These are phyloP conservation scores for Eptesicus fuscus DNA, from an alignment of 2,113 vertebrate genomes.

Conservation along the genomic window DNA sequence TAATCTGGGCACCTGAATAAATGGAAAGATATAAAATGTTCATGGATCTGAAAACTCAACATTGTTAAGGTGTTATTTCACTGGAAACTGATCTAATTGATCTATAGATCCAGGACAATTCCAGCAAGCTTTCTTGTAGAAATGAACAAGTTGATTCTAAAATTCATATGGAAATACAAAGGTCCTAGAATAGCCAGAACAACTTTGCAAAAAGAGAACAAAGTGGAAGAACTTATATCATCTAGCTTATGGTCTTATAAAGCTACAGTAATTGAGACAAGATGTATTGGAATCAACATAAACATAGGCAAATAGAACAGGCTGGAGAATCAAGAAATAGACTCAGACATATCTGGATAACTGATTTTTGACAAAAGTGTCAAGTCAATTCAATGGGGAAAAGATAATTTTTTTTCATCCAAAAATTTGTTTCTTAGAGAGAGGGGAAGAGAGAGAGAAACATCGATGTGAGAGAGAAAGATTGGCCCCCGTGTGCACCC, in stretches of 20 bases:
- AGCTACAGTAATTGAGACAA: not conserved
- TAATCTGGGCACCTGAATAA: not conserved
- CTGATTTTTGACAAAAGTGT: not conserved
- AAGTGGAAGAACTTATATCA: not conserved
- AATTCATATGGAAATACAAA: not conserved
- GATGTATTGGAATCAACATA: not conserved
- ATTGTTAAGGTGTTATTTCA: not conserved
- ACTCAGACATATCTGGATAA: not conserved
- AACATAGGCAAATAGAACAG: too few relatives aligned
- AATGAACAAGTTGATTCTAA: not conserved
- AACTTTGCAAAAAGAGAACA: not conserved
- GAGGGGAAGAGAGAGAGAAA: not conserved
- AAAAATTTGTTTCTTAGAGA: not conserved
- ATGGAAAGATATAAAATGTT: too few relatives aligned
- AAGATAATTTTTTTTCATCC: not conserved
- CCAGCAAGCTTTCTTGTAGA: not conserved
- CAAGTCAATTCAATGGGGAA: not conserved
- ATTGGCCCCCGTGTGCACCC: not conserved
- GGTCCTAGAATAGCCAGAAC: not conserved
- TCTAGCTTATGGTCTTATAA: not conserved
- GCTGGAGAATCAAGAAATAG: not conserved
- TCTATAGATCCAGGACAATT: not conserved
- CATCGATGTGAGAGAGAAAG: not conserved
- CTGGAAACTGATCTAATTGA: not conserved
- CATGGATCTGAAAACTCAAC: not conserved